Evolutionary conservation across 1,140 invertebrate species (phyloP).

Genomic region (Hyles euphorbiae): DNA sequence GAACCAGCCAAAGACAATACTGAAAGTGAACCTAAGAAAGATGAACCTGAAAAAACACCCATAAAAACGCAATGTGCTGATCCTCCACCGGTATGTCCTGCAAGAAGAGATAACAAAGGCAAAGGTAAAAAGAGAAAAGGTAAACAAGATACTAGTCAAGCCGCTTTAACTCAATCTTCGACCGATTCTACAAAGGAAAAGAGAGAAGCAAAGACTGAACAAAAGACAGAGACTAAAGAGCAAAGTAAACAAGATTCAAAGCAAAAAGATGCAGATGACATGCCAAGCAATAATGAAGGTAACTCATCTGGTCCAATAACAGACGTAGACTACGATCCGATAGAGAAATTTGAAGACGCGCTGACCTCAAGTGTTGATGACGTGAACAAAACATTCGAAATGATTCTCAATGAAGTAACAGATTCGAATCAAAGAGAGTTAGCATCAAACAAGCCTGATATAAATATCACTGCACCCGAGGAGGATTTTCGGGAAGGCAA

Average conservation of each 20-base stretch:
- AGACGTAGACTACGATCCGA: constrained; percentile 40
- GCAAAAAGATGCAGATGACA: not conserved
- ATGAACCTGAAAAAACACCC: constrained; percentile 7
- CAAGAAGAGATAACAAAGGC: constrained; percentile 52
- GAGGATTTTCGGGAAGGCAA: constrained; percentile 35
- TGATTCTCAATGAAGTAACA: constrained; percentile 49
- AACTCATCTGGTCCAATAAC: not conserved
- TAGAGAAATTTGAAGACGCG: constrained; percentile 67
- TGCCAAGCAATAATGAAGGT: not conserved
- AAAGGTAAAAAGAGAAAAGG: constrained; percentile 62
- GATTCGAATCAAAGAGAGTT: constrained; percentile 13
- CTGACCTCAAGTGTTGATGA: constrained; percentile 60
- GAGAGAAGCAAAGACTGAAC: constrained; percentile 38
- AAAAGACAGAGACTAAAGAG: constrained; percentile 34
- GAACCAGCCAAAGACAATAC: not conserved
- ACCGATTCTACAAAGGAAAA: constrained; percentile 27
- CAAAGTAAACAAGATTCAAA: constrained; percentile 48
- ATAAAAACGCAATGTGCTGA: constrained; percentile 7
- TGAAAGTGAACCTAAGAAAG: constrained; percentile 6
- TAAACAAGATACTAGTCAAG: constrained; percentile 36
- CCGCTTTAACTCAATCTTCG: constrained; percentile 11
- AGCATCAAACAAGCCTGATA: constrained; percentile 42
- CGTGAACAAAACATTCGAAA: constrained; percentile 64
- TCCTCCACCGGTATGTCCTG: constrained; percentile 36
- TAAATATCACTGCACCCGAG: constrained; percentile 50